Base-by-base conservation (phyloP, 2,888 invertebrate species). In the Thysanoteuthis rhombus region DNA sequence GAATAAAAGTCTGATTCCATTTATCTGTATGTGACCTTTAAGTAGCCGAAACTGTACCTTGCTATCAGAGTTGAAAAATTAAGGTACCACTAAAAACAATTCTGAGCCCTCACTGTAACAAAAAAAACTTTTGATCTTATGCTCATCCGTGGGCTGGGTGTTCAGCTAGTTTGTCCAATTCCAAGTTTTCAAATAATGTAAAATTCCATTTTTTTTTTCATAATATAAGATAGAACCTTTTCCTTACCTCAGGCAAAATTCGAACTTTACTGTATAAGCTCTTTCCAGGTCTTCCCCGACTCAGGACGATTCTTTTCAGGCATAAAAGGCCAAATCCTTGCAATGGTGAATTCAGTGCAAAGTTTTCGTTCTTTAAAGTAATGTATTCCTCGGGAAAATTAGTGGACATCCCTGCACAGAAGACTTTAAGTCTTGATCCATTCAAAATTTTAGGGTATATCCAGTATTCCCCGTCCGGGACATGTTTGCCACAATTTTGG, bases 381-480 rank as follows among this genome's bases (percentile, higher is more conserved):
- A 92, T 47, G 47, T 45, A 92, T 38, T 92, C 92, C 38, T 47
- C 52, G 12, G 92, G 92, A 25, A 52, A 5, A 52, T 92, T 28
- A 19, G 45, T 92, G 10, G 32, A 36, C 92, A 92, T 92, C 12
- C 45, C 36, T 19, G 28, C n/a, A 52, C 92, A 92, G 52, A 45
- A 92, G 47, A 92, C 38, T 36, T 92, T 92, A 19, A 52, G 19
- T 52, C 38, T 92, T 47, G 25, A n/a, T 2, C 47, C 45, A 19
- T 92, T 92, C 42, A 92, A 47, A 25, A 52, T 47, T 25, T 42
- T n/a, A 3, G 92, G 92, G 47, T 92, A 92, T 8, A 92, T 45
- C 92, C 92, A 92, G 47, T 92, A 92, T 52, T 92, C 47, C 3
- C 92, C 92, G 36, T 92, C 47, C 10, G 92, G 40, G 22, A 45